Evolutionary conservation across 2,888 invertebrate species (phyloP), one percentile per base, ranked within the genome.

Genomic region (Tetragonisca angustula): DNA sequence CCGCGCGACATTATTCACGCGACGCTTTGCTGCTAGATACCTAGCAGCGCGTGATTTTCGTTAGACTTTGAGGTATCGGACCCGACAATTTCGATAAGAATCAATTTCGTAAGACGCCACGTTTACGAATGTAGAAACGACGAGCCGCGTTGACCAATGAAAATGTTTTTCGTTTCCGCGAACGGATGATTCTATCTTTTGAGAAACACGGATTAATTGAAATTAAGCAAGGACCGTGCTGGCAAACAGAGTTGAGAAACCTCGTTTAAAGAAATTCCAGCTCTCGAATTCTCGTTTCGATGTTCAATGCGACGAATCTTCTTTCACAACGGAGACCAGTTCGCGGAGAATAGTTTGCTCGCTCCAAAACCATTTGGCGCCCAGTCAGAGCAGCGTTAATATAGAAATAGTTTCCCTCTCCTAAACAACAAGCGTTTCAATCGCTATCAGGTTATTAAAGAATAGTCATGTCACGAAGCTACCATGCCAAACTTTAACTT

Each of bases 401-500:
- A 49, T 24, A 75, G 27, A 54, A 27, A 50, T 76, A n/a, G 68
- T 52, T 52, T 79, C 43, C 70, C 50, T n/a, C 17, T 17, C 17
- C 9, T 32, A 59, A 62, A 56, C 61, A 82, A 71, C 49, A 61
- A 50, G 52, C 50, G 50, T 52, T 70, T 21, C 70, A 13, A 21
- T 27, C 56, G 68, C 62, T 70, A 76, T 69, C 77, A 3, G 67
- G 68, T 65, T 74, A 78, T 62, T 67, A 32, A 56, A 74, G 75
- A 85, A 83, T 80, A 79, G 76, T 79, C 75, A 52, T n/a, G 62
- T 67, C 62, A 15, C 70, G 52, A 36, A 64, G 77, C 65, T 72
- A 27, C 27, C 27, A 27, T 2, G 27, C 27, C 27, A 27, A 90
- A 88, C 80, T 87, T 77, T 72, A 69, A 81, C 84, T 78, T 54